Evolutionary conservation across 1,140 invertebrate genomes (phyloP).

Genomic region (Lutraria rhynchaena): DNA sequence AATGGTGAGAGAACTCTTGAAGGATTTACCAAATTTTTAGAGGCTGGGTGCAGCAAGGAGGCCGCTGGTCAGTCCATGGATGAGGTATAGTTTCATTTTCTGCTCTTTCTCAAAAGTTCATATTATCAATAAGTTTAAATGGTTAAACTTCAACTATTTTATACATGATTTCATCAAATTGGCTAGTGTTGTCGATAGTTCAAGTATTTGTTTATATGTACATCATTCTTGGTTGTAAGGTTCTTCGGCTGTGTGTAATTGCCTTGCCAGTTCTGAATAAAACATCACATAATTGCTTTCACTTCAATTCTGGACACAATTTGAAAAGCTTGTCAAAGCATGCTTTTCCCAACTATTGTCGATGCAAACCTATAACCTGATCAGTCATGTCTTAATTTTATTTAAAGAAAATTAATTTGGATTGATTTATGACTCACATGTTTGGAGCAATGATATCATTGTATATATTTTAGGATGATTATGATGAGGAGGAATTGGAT

Average conservation of each 20-base stretch:
- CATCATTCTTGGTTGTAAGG: too few species aligned
- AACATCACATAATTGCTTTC: too few species aligned
- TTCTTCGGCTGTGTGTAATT: too few species aligned
- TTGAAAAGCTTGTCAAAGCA: not conserved
- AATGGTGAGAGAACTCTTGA: slow-evolving; percentile 97
- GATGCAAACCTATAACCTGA: slow-evolving; percentile 19
- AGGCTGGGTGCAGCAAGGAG: slow-evolving; percentile 73
- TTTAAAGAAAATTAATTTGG: not conserved
- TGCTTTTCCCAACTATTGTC: slow-evolving; percentile 16
- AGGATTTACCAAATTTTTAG: slow-evolving; percentile 94
- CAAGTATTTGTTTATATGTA: too few species aligned
- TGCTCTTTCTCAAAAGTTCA: too few species aligned
- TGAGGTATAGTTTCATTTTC: too few species aligned
- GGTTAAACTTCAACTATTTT: too few species aligned
- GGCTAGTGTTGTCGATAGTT: too few species aligned
- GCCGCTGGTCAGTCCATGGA: slow-evolving; percentile 20
- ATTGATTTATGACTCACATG: not conserved
- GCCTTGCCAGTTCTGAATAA: too few species aligned
- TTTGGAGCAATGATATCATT: slow-evolving; percentile 19
- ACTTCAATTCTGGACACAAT: not conserved
- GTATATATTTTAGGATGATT: slow-evolving; percentile 47
- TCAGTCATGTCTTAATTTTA: slow-evolving; percentile 1
- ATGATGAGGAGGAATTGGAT: slow-evolving; percentile 72
- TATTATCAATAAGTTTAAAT: too few species aligned
- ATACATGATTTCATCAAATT: too few species aligned